A percentile compares a stretch with the other conserved stretches of the same genome.
Conservation (phyloP, 2,113 vertebrate species). For the Alexandromys fortis region DNA sequence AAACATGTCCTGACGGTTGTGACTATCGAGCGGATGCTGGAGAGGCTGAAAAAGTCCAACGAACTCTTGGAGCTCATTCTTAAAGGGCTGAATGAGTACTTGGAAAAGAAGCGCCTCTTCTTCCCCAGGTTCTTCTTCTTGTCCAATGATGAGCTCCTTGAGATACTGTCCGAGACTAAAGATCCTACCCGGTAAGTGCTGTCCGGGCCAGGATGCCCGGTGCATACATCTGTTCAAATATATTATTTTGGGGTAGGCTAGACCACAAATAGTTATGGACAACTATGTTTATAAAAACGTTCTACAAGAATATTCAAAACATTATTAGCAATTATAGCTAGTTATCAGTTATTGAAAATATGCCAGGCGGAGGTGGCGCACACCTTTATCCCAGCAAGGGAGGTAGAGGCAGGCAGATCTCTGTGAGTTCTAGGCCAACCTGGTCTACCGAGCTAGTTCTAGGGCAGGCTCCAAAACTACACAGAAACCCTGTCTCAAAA, state of each 20-base stretch:
- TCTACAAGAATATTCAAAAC: background rate
- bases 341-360: background rate
- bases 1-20: conserved; percentile 90
- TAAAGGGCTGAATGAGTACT: conserved; percentile 94
- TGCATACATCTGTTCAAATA: background rate
- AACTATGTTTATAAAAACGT: background rate
- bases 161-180: conserved; percentile 96
- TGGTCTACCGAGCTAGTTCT: no score
- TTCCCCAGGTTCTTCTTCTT: conserved; percentile 97
- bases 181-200: conserved; percentile 91
- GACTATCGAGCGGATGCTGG: conserved; percentile 90
- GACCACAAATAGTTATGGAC: background rate
- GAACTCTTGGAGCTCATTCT: conserved; percentile 92
- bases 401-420: no score
- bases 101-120: conserved; percentile 94
- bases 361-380: no score
- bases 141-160: conserved; percentile 95
- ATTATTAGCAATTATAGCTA: background rate
- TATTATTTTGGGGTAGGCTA: conserved; percentile 18
- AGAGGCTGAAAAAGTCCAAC: conserved; percentile 90
- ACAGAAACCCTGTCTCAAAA: no score
- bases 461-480: no score
- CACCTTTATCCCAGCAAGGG: no score
- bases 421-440: no score
- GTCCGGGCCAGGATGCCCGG: no score